Evolutionary conservation across 2,113 vertebrate species (phyloP), one percentile per base, ranked within the genome.

Genomic region (Acrocephalus kingi): DNA sequence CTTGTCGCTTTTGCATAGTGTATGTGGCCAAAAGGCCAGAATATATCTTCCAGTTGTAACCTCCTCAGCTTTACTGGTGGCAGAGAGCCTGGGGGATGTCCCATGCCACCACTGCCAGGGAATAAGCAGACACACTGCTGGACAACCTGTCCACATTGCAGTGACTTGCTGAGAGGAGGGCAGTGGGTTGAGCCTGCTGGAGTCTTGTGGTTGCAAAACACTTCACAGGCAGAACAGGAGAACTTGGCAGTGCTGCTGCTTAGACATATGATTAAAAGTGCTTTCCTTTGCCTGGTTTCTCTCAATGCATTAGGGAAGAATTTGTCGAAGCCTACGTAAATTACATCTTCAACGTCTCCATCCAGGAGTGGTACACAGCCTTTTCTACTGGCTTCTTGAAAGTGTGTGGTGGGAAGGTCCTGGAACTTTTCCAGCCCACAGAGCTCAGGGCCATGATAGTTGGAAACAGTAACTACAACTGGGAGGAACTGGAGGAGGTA

Each of bases 371-470:
- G 98, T 99, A 99, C 96, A 96, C 97, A 0, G 99, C 99, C 74
- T 99, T 99, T 93, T 98, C 99, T 31, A 98, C 98, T 2, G 99
- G 99, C 68, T 99, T 99, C 97, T 98, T 99, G 48, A 99, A 99
- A 91, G 99, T 99, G 90, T 99, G 99, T n/a, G 99, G 99, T 11
- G 99, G 99, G 64, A 99, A 99, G 84, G 98, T 99, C 52, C 97
- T 99, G 51, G 98, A 98, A 37, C 98, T 99, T 83, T 99, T 99
- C 97, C 99, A 99, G 98, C 99, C 99, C 67, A 99, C 98, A 2
- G 99, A 99, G 90, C 98, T 99, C 89, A 98, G 99, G 98, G 99
- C 99, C 97, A 99, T 99, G 99, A 99, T 99, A 96, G 99, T 99
- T 74, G 99, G 99, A 61, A 99, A 99, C 98, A 99, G 98, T 97